Evolutionary conservation across 2,797 vertebrate species (phyloP).

Genomic region (Acanthis flammea): DNA sequence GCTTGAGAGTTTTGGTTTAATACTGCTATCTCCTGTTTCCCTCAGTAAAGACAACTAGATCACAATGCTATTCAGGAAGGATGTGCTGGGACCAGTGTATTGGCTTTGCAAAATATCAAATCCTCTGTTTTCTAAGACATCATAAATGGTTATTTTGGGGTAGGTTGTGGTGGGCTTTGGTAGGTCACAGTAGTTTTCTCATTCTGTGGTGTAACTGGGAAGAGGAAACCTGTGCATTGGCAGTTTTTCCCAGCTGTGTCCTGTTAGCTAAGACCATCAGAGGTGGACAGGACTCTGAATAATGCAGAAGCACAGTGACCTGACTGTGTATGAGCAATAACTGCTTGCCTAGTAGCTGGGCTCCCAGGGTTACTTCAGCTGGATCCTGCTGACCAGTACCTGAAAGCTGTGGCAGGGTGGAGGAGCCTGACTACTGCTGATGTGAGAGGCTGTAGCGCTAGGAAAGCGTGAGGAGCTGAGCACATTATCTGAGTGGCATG

Average conservation of each 20-base stretch:
- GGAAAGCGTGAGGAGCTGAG: neutral
- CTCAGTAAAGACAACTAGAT: neutral
- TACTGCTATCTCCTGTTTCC: neutral
- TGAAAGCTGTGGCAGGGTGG: neutral
- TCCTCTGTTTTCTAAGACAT: neutral
- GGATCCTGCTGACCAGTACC: neutral
- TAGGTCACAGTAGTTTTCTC: neutral
- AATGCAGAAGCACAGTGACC: neutral
- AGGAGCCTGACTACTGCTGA: neutral
- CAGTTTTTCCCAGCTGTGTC: neutral
- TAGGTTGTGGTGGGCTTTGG: neutral
- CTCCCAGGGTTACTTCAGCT: neutral
- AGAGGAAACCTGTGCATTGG: neutral
- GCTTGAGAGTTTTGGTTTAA: conserved; percentile 30
- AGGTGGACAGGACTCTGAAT: neutral
- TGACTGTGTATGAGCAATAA: neutral
- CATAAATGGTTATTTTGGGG: neutral
- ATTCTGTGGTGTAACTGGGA: neutral
- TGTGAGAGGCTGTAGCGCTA: neutral
- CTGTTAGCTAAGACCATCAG: neutral
- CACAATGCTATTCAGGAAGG: neutral
- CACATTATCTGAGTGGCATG: neutral
- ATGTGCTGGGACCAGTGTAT: neutral
- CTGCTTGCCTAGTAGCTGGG: neutral
- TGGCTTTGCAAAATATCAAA: neutral